Evolutionary conservation across 1,140 invertebrate genomes (phyloP), one percentile per base, ranked within the genome.

Genomic region (Achatina immaculata): DNA sequence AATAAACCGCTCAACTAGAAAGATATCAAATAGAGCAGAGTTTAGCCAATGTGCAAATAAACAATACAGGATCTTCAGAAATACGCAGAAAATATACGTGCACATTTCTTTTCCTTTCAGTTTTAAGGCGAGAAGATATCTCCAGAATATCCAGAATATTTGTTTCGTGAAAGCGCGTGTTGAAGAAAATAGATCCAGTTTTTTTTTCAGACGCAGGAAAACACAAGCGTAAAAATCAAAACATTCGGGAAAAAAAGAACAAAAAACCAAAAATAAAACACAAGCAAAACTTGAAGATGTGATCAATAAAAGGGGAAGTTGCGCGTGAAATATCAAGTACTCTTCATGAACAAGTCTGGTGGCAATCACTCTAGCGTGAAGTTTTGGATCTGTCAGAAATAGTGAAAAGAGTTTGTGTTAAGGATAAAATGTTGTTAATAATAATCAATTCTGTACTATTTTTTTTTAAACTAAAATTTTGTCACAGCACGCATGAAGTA

Each of bases 41-140:
- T 62, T 62, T 62, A 62, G n/a, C 58, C 58, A 62, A 62, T 28
- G 28, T 31, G 58, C 28, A 62, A 62, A 62, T 62, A 62, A 62
- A n/a, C n/a, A n/a, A 62, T 62, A 16, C 6, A 62, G 58, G 6
- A 34, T 62, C 58, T 62, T 62, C 16, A 62, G n/a, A 21, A 48
- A 62, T n/a, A n/a, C n/a, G n/a, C n/a, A n/a, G n/a, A n/a, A n/a
- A n/a, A n/a, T n/a, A n/a, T n/a, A n/a, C n/a, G n/a, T n/a, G n/a
- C n/a, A n/a, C n/a, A n/a, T n/a, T n/a, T n/a, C n/a, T n/a, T n/a
- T n/a, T n/a, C n/a, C n/a, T n/a, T n/a, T n/a, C n/a, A n/a, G n/a
- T n/a, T n/a, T n/a, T n/a, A n/a, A n/a, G n/a, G n/a, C n/a, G n/a
- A n/a, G n/a, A n/a, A n/a, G n/a, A n/a, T n/a, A n/a, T n/a, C n/a